Evolutionary conservation across 1,140 invertebrate genomes (phyloP), one percentile per base, ranked within the genome.

Genomic region (Meloidogyne chitwoodi): DNA sequence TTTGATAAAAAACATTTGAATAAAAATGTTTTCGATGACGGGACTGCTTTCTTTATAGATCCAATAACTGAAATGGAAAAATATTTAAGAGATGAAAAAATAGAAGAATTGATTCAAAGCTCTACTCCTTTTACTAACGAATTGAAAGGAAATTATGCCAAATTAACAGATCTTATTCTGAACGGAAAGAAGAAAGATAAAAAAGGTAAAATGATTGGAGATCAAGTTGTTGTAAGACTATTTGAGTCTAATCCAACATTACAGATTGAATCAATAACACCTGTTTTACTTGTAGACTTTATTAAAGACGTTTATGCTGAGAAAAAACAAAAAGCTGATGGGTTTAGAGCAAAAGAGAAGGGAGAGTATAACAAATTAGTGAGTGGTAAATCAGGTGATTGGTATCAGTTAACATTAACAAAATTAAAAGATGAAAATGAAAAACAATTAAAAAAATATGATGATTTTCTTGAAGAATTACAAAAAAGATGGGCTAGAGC

Each of bases 1-100:
- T 73, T 73, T 14, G 27, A 64, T 2, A 73, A 73, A 34, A 56
- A 63, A 11, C 69, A n/a, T 26, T n/a, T n/a, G n/a, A n/a, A 61
- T 14, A n/a, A 8, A 16, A 72, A 44, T 5, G 56, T 73, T n/a
- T 73, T 73, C n/a, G n/a, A n/a, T n/a, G n/a, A n/a, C 12, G 24
- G 14, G 29, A 29, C 56, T 12, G 56, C 11, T 12, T 73, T 64
- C 56, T 73, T 26, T 34, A 27, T n/a, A 12, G 12, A 63, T 1
- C 41, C 22, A 29, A 64, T 73, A 24, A 2, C 0, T 5, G 24
- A 24, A 8, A 27, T 73, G 38, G 24, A 31, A 34, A 10, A 8
- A 63, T 5, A 24, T 56, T 22, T 73, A 12, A 24, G 1, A 4
- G 6, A 14, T 0, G 56, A 64, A 19, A n/a, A 63, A 0, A 63